phyloP scores from a whole-genome alignment of 2,888 invertebrate genomes.

The Drosophila algonquin region DNA sequence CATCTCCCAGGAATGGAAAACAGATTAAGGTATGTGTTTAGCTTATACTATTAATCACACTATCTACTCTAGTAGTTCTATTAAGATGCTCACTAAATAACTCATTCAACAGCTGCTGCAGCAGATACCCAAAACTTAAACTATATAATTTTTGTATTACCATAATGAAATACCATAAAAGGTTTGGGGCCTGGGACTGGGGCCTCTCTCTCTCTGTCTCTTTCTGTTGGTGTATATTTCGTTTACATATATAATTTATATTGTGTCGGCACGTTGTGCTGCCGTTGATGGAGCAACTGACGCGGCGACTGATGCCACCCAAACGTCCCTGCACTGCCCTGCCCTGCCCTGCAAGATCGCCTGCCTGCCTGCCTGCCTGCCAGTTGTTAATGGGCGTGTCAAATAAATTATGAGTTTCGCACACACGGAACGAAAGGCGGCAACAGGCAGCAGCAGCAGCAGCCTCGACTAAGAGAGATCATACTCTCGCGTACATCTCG shows the following conservation, averaged over 20 bases:
- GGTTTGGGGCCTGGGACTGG: slow-evolving; percentile 1
- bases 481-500: slow-evolving; percentile 48
- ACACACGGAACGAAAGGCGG: slow-evolving; percentile 48
- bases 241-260: slow-evolving; percentile 70
- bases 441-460: slow-evolving; percentile 3
- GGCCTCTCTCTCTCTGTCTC: not conserved
- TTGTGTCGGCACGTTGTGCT: slow-evolving; percentile 76
- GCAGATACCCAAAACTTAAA: slow-evolving; percentile 10
- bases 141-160: slow-evolving; percentile 38
- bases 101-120: slow-evolving; percentile 19
- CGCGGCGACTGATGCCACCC: slow-evolving; percentile 69
- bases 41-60: slow-evolving; percentile 7
- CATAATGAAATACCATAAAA: slow-evolving; percentile 39
- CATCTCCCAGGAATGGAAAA: not conserved
- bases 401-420: slow-evolving; percentile 81
- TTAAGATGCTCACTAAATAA: slow-evolving; percentile 13
- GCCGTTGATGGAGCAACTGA: slow-evolving; percentile 77
- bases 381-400: slow-evolving; percentile 76
- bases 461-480: slow-evolving; percentile 22
- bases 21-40: slow-evolving; percentile 24
- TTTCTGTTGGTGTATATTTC: slow-evolving; percentile 59
- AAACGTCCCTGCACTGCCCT: slow-evolving; percentile 34
- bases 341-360: slow-evolving; percentile 23
- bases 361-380: slow-evolving; percentile 23
- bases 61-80: no score